Evolutionary conservation across 1,140 invertebrate genomes (phyloP).

Genomic region (Tribolium castaneum): DNA sequence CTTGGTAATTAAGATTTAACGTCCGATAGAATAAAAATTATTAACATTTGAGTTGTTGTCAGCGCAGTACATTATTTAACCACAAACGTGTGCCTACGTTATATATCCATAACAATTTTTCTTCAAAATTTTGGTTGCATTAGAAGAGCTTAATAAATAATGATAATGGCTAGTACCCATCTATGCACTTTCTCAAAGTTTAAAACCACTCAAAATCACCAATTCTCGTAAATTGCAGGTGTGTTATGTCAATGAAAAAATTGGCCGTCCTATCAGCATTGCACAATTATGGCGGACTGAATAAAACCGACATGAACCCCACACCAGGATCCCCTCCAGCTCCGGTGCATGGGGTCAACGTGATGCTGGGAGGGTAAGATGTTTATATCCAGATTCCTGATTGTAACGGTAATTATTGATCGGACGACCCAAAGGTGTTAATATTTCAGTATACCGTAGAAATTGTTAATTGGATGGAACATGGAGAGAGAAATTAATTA

Average conservation of each 20-base stretch:
- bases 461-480: not conserved
- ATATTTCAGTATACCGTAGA: constrained; percentile 3
- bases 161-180: not conserved
- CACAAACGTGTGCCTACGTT: too few relatives aligned
- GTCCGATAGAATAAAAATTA: too few relatives aligned
- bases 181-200: not conserved
- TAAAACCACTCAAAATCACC: not conserved
- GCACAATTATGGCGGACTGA: constrained; percentile 58
- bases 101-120: too few relatives aligned
- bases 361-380: constrained; percentile 72
- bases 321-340: constrained; percentile 62
- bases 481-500: constrained; percentile 13
- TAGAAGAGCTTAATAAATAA: not conserved
- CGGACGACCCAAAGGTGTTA: not conserved
- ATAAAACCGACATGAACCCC: constrained; percentile 58
- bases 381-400: not conserved
- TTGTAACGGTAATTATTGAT: constrained; percentile 16
- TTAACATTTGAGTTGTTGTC: too few relatives aligned
- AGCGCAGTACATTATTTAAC: too few relatives aligned
- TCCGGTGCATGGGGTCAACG: constrained; percentile 71
- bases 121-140: not conserved
- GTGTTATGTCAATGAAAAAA: constrained; percentile 64
- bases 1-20: too few relatives aligned
- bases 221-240: constrained; percentile 50
- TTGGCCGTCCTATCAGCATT: constrained; percentile 61